Evolutionary conservation across 30 jellyfish, hydroid and myxozoan genomes (phyloP), one percentile per base, ranked within the genome.

Genomic region (Pseudorhiza aurosa): DNA sequence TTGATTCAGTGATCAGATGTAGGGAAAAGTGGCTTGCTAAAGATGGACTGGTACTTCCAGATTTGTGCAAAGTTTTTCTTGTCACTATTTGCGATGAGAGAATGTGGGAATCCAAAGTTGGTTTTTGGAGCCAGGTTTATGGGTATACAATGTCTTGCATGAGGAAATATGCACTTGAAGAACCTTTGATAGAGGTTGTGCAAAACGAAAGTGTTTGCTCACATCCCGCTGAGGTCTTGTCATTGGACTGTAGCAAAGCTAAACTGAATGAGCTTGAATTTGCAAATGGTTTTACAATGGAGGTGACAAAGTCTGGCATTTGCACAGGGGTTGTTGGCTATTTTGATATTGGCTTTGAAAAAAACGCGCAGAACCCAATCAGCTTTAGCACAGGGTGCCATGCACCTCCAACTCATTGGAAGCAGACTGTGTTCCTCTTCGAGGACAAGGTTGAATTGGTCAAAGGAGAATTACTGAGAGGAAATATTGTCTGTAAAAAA

Each of bases 351-450:
- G 82, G 70, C 28, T 92, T 92, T 57, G 65, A 65, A 27, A 26
- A 73, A 8, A 55, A 53, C n/a, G 21, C 81, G 18, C 45, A 32
- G 3, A 43, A 35, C 39, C 96, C 96, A 0, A 32, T 86, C 57
- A 40, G 22, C 2, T 78, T 93, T 31, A 81, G 96, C 67, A 93
- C 99, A 19, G 80, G 97, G 11, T 88, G 95, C n/a, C 68, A 73
- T n/a, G 40, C 85, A 1, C 19, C 27, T 21, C 88, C 96, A 35
- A 93, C 99, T 0, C 99, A 93, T 70, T 93, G 99, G 99, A 93
- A 93, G 58, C 99, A 93, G 49, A 93, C 99, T 7, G 47, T 93
- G 45, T 93, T 93, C 80, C 55, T 86, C 8, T 62, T 93, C 24
- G 92, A 86, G 32, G 45, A 73, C 42, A 77, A 89, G 40, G 30